Base-by-base conservation (phyloP, 2,888 invertebrate species). In the Nipponacmea schrenckii region DNA sequence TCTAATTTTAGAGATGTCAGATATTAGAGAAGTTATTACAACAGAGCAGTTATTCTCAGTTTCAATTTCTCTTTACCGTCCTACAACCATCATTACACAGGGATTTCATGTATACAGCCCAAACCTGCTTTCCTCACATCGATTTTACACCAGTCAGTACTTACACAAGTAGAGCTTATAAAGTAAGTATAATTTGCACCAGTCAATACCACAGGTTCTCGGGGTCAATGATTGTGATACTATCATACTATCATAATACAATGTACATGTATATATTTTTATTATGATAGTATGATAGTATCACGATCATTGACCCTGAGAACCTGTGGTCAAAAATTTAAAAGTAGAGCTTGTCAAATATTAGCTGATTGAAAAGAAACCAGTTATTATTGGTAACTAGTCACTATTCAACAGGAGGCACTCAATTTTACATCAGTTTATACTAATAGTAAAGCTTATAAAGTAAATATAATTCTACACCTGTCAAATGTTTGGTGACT, bases 91-190 rank as follows among this genome's bases (percentile, higher is more conserved):
- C 83, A 8, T 77, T 86, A 12, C 87, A 87, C 73, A 66, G 86
- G 20, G 87, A 87, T 75, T 85, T 87, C 73, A 85, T 85, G 83
- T 86, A 86, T 78, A 83, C 85, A 12, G 85, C 86, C 24, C 78
- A 79, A 70, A 80, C 80, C 39, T 77, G 80, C 39, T 86, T 83
- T 78, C 86, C 86, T 3, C 77, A 79, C 24, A 77, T 81, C 27
- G 78, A 83, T 46, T 87, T 87, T 74, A 71, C 77, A 63, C 86
- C 87, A 15, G 79, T 86, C 77, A 85, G 85, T 68, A 85, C 86
- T 12, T 80, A 83, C 71, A 78, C 79, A 45, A 85, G 82, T 66
- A 72, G 87, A 46, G 79, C 82, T 68, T 73, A 84, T 17, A 83
- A 85, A 84, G 86, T 86, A 74, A 48, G 50, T 62, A 14, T 24